Evolutionary conservation across 2,797 vertebrate species (phyloP), one percentile per base, ranked within the genome.

Genomic region (Sphenodon punctatus): DNA sequence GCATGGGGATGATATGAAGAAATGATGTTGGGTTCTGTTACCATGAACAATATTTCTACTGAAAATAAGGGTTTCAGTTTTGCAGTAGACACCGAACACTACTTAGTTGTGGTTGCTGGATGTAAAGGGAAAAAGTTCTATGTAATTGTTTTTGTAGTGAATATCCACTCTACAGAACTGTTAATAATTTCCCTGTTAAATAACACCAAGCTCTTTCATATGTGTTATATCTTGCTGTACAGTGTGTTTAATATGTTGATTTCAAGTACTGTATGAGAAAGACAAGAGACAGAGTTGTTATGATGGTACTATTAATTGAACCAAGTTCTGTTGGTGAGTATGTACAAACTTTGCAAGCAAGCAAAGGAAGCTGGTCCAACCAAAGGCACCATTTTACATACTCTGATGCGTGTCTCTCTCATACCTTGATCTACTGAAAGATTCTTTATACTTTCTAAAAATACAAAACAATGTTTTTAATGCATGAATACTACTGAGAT

Each of bases 21-120:
- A 77, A 73, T 79, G 84, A 56, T 75, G 63, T 64, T 84, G 75
- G 58, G 36, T 73, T 84, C 48, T 74, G 75, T 73, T 84, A 68
- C 65, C 71, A 84, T 55, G 69, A 72, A 67, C 42, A 69, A 78
- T 82, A 65, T 82, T 79, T 74, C 82, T 70, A 39, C 75, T 67
- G 3, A 74, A 59, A 77, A 81, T 78, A 51, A 58, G 38, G 20
- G 1, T 14, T 30, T 27, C 39, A 34, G 22, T 38, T 42, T n/a
- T 68, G 51, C 38, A 48, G 61, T 23, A 56, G 34, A 55, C 75
- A 41, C 19, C 73, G 46, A 14, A 71, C 22, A 5, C 48, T 41
- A 53, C 27, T 67, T 30, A 48, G 34, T 23, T 53, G 45, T 36
- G 19, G 55, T 74, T 75, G 11, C 67, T 84, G 78, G 68, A 68